Base-by-base conservation (phyloP, 2,888 invertebrate species). In the Pristionchus fissidentatus region DNA sequence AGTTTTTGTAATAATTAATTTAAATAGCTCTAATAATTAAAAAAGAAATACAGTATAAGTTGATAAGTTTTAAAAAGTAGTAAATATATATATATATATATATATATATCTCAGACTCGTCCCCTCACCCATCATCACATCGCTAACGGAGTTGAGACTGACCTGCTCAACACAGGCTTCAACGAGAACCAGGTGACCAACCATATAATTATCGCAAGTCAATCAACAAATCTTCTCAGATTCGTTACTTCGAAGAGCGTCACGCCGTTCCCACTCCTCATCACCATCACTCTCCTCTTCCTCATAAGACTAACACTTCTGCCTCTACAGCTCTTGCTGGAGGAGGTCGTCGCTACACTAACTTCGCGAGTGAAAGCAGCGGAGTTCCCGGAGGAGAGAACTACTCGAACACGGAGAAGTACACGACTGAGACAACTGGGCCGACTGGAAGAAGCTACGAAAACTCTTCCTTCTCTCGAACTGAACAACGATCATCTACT, bases 111-210 rank as follows among this genome's bases (percentile, higher is more conserved):
- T 1, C 46, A 75, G 75, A 26, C 26, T 46, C 43, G 75, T 29
- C 75, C 75, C 19, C 49, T 75, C 10, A 75, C 75, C 75, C 19
- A 66, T 8, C 66, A 66, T 29, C 80, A 62, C 43, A 26, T 62
- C 15, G 60, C 80, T 26, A 60, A 62, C 22, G 80, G 80, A 41
- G 62, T 80, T 13, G 80, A 80, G n/a, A 80, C 80, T 26, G 80
- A 80, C 26, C 60, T 80, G 4, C 60, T 62, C 60, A 80, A 80
- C 62, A 60, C n/a, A n/a, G 80, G 80, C 38, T 80, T 60, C 62
- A 80, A 80, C 29, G 43, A 41, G 60, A 80, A 80, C 62, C 80
- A 80, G 32, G 80, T 80, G 10, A 13, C 2, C 19, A 15, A 19
- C 10, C 22, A n/a, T 3, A 19, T 32, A 19, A 43, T 19, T 38